Evolutionary conservation across 1,140 invertebrate species (phyloP).

Genomic region (Lasaia peninsularis): DNA sequence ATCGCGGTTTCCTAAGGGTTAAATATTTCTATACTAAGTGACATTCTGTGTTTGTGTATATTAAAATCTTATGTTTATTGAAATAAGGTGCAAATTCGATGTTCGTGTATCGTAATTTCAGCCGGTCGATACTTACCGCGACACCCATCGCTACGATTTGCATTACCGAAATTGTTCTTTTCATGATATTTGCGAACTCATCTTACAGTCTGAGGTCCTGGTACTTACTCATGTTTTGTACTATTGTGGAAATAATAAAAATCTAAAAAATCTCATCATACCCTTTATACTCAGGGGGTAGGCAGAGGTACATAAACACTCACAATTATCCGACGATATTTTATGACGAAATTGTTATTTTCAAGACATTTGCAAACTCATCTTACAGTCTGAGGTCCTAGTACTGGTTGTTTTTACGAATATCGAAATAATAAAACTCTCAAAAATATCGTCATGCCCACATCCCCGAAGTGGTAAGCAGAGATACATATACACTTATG

Average conservation of each 20-base stretch:
- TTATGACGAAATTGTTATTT: slow-evolving; percentile 54
- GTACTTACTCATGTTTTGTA: not conserved
- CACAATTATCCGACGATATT: too few relatives aligned
- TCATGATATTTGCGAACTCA: slow-evolving; percentile 13
- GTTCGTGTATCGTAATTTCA: slow-evolving; percentile 12
- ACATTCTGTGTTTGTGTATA: slow-evolving; percentile 5
- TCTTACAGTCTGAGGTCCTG: not conserved
- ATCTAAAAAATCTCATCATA: too few relatives aligned
- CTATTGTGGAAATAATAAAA: not conserved
- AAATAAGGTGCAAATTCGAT: slow-evolving; percentile 25
- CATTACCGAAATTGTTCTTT: slow-evolving; percentile 57
- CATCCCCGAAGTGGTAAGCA: too few relatives aligned
- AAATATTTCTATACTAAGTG: slow-evolving; percentile 44
- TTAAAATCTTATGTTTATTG: slow-evolving; percentile 6
- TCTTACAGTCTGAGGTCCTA: not conserved
- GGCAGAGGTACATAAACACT: too few relatives aligned
- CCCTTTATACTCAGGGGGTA: too few relatives aligned
- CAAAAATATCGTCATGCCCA: too few relatives aligned
- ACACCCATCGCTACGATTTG: slow-evolving; percentile 33
- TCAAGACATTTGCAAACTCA: slow-evolving; percentile 14
- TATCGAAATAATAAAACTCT: not conserved
- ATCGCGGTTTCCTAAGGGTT: slow-evolving; percentile 64
- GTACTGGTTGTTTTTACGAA: not conserved
- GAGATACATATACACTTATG: too few relatives aligned
- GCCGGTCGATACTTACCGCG: slow-evolving; percentile 38